Evolutionary conservation across 2,888 invertebrate genomes (phyloP), one percentile per base, ranked within the genome.

Genomic region (Omphaloscelis lunosa): DNA sequence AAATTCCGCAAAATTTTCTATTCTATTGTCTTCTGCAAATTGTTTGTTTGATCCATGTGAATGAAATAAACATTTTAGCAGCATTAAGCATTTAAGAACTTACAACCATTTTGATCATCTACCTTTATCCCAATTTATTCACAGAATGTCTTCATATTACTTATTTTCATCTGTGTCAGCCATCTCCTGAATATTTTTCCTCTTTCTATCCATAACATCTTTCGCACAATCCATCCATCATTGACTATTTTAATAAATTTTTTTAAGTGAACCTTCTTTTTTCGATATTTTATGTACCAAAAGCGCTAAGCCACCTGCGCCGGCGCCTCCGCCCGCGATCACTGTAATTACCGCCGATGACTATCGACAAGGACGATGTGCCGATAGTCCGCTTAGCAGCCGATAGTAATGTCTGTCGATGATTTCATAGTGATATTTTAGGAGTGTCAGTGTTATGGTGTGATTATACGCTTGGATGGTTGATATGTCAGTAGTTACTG

Each of bases 281-380:
- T 23, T 2, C 9, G 5, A 27, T 7, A 51, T 71, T 17, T 17
- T 29, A 12, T 23, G 29, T 2, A 51, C 20, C 23, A 51, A 62
- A 72, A 84, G 58, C 77, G 77, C 77, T 73, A 67, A 78, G 80
- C 79, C 86, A 87, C 88, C 87, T 87, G 87, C 84, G 88, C 88
- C 80, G 88, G 87, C 87, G 87, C 86, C 88, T 84, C 88, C 88
- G 85, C 87, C 88, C 78, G 77, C 87, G 84, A 79, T 79, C 86
- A 4, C 63, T 58, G 75, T 84, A 76, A 87, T 87, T 87, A 87
- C 88, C 51, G 59, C 27, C 77, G 84, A 87, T 80, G 86, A 65
- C 77, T 86, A 86, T 86, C 79, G 68, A 74, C 88, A 87, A 87
- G 87, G 88, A 86, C 87, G 83, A 75, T 75, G 74, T 72, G 70